Evolutionary conservation across 2,888 invertebrate species (phyloP), one percentile per base, ranked within the genome.

Genomic region (Hartigia nigra): DNA sequence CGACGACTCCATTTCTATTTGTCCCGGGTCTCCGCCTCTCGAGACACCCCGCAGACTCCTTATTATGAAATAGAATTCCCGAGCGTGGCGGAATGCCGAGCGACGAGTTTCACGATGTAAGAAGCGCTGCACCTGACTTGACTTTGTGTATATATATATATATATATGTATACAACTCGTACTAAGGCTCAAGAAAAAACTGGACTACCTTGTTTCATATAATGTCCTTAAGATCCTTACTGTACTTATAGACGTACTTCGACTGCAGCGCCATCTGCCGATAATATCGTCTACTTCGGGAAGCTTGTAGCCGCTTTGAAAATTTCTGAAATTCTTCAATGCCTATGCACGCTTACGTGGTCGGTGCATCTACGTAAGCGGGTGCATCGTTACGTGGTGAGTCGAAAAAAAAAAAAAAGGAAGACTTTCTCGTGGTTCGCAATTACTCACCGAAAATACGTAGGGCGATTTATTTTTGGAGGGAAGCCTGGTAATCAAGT

Each of bases 51-150:
- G 75, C 39, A 36, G 75, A n/a, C n/a, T 75, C 34, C 76, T 69
- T 76, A 83, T 88, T 88, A 87, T 83, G 85, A 87, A 87, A 87
- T 85, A 87, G 86, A 86, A 86, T 88, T 88, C 87, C 88, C 86
- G 81, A 84, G 78, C 83, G 82, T 76, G 69, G 74, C 80, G 86
- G 88, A 88, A 88, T 88, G 87, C 81, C 83, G 86, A 84, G 82
- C 84, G 86, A 87, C 87, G 82, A 86, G 86, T 88, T 87, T 80
- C 82, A 81, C 78, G 83, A 85, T 84, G 87, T 86, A 87, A 85
- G 82, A 83, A 85, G 83, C 79, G 78, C 55, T 55, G 55, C 55
- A 55, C 55, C 55, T 55, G 72, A 74, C 74, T 77, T 72, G 74
- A 76, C 70, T 77, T 76, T 34, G 31, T 11, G 36, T 39, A 70